Conservation (phyloP, 2,113 vertebrate genomes). For the Ardeotis arabs region DNA sequence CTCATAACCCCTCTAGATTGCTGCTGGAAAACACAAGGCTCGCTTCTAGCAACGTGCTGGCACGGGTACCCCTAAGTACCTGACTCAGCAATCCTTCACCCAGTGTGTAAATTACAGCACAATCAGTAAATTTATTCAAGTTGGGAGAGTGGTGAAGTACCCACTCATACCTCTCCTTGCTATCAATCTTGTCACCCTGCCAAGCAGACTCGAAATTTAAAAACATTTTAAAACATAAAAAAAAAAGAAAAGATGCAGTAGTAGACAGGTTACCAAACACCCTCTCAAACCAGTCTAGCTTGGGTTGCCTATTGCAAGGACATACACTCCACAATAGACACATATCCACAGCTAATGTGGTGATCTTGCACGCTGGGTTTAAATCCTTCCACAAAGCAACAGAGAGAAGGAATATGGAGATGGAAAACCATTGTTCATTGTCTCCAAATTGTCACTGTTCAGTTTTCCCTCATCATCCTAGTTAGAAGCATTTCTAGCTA, state of each 20-base stretch:
- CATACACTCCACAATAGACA: not conserved
- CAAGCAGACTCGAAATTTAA: not conserved
- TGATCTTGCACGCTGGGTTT: not conserved
- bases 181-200: not conserved
- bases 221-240: not conserved
- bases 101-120: not conserved
- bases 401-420: not conserved
- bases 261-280: not conserved
- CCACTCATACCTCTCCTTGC: not conserved
- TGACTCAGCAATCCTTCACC: not conserved
- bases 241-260: not conserved
- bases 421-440: not conserved
- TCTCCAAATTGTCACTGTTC: not conserved
- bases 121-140: not conserved
- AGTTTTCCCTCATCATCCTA: not conserved
- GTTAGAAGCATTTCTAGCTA: not conserved
- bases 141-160: not conserved
- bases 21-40: not conserved
- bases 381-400: not conserved
- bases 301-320: not conserved
- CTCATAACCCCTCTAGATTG: rapidly evolving
- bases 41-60: not conserved
- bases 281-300: not conserved
- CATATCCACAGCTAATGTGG: not conserved
- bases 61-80: not conserved